Evolutionary conservation across 2,113 vertebrate species (phyloP).

Genomic region (Camelus bactrianus): DNA sequence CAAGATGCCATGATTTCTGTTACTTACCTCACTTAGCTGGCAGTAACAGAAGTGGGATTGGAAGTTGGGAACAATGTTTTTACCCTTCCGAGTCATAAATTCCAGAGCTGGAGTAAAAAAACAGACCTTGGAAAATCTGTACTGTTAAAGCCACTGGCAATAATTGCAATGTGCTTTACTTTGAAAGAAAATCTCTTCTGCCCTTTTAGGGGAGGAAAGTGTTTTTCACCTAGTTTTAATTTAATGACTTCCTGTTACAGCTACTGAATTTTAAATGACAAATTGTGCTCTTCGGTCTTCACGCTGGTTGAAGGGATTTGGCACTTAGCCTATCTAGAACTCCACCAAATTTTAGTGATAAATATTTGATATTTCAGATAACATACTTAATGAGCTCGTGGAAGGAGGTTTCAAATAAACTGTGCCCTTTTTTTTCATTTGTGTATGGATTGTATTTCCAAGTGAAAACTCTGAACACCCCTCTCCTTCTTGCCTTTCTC

Average conservation of each 20-base stretch:
- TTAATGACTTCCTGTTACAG: constrained; percentile 33
- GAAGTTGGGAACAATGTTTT: constrained; percentile 17
- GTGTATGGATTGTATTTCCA: constrained; percentile 36
- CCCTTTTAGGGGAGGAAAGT: not conserved
- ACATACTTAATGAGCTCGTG: constrained; percentile 46
- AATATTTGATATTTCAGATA: constrained; percentile 74
- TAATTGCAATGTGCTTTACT: constrained; percentile 24
- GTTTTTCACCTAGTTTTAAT: constrained; percentile 49
- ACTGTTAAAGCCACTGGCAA: not conserved
- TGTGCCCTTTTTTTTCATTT: constrained; percentile 28
- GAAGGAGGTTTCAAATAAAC: constrained; percentile 47
- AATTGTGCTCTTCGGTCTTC: constrained; percentile 47
- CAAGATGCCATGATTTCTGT: not conserved
- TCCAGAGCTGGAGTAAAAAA: constrained; percentile 47
- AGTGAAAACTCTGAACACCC: constrained; percentile 38
- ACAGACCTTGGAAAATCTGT: not conserved
- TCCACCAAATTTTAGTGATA: constrained; percentile 58
- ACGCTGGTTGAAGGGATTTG: constrained; percentile 36
- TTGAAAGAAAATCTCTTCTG: not conserved
- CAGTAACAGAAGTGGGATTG: not conserved
- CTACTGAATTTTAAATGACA: constrained; percentile 62
- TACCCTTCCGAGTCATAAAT: not conserved
- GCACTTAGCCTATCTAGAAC: constrained; percentile 44
- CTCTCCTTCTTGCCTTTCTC: not conserved
- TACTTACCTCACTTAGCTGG: not conserved